Conservation (phyloP, 2,797 vertebrate genomes). For the Phoxinus dragarum region DNA sequence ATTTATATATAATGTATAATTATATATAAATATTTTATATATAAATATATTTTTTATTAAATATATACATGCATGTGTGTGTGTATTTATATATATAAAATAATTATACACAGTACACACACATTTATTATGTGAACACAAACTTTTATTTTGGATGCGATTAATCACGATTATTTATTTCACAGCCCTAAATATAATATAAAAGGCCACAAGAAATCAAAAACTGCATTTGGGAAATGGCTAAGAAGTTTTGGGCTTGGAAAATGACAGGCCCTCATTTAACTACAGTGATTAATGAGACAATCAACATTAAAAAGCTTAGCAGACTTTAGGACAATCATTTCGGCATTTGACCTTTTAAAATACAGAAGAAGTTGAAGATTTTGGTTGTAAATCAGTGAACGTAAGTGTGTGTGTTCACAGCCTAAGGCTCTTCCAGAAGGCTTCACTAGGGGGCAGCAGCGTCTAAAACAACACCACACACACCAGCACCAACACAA, state of each 20-base stretch:
- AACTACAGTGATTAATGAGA: background rate
- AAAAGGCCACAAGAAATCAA: background rate
- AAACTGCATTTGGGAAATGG: background rate
- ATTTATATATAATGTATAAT: too few species aligned
- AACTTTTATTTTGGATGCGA: too few species aligned
- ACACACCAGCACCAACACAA: constrained; percentile 18
- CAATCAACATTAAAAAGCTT: constrained; percentile 3
- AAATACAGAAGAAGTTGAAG: background rate
- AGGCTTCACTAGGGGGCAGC: constrained; percentile 70
- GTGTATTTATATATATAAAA: too few species aligned
- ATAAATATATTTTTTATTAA: too few species aligned
- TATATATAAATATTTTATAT: too few species aligned
- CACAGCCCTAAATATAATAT: background rate
- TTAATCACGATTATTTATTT: too few species aligned
- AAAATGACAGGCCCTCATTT: background rate
- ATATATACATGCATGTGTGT: too few species aligned
- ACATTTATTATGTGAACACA: too few species aligned
- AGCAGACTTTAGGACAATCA: background rate
- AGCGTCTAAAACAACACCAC: background rate
- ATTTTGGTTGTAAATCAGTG: background rate
- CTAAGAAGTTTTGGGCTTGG: background rate
- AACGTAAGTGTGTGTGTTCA: background rate
- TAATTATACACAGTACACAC: too few species aligned
- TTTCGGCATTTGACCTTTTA: background rate
- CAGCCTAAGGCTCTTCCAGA: constrained; percentile 11